phyloP scores from a whole-genome alignment of 92 coral and sea anemone genomes.

The Montipora capitata region DNA sequence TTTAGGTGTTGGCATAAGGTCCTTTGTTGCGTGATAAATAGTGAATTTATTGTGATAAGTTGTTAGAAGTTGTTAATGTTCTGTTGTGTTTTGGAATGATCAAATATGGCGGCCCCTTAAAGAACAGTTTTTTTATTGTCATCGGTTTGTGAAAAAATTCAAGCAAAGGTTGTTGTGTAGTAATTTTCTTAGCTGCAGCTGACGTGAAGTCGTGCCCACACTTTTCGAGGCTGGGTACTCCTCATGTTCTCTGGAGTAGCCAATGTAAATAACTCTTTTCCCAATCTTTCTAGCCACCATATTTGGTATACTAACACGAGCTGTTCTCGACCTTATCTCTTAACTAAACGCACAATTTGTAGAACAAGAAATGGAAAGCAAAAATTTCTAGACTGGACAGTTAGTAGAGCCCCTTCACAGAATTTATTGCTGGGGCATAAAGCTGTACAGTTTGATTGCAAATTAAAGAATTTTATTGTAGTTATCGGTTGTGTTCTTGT shows the following conservation, averaged over 20 bases:
- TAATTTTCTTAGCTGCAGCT: not conserved
- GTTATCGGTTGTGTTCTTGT: not conserved
- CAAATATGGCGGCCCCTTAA: conserved; percentile 1
- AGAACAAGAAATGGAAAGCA: not conserved
- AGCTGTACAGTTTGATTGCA: conserved; percentile 27
- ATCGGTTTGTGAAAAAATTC: not conserved
- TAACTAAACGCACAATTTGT: conserved; percentile 9
- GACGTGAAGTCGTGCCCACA: too few relatives aligned
- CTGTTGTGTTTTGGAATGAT: not conserved
- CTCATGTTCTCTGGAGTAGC: not conserved
- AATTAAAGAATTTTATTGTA: conserved; percentile 14
- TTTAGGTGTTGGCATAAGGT: conserved; percentile 35
- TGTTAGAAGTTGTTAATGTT: not conserved
- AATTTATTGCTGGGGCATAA: not conserved
- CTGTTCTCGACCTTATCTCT: not conserved
- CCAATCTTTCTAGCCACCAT: conserved; percentile 5
- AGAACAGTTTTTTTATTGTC: not conserved
- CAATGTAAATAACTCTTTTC: conserved; percentile 33
- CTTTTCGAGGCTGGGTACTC: not conserved
- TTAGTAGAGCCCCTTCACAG: too few relatives aligned
- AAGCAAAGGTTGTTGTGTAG: not conserved
- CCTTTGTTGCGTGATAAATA: not conserved
- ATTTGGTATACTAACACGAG: not conserved
- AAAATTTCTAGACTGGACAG: not conserved
- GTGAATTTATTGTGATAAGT: not conserved